Conservation (phyloP, 2,888 invertebrate genomes). For the Leucania comma region DNA sequence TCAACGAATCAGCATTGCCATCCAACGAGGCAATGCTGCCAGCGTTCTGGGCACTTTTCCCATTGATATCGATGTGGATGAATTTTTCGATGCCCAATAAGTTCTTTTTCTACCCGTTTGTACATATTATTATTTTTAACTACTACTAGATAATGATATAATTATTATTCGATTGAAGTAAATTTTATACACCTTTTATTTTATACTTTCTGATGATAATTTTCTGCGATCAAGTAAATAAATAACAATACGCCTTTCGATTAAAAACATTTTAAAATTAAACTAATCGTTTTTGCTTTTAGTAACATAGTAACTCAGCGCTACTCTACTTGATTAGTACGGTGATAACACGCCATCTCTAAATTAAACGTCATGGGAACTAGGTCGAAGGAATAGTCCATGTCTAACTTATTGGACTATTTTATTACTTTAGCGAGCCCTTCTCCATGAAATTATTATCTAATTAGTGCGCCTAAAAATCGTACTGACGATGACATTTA, state of each 20-base stretch:
- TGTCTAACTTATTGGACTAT: constrained; percentile 76
- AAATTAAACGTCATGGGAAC: constrained; percentile 82
- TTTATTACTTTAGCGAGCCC: constrained; percentile 68
- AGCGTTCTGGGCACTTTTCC: no score
- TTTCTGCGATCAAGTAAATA: no score
- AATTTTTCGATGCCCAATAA: no score
- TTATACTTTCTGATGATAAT: no score
- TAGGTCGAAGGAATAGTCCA: constrained; percentile 85
- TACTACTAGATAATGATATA: no score
- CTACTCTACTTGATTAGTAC: constrained; percentile 53
- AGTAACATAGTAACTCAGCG: constrained; percentile 22
- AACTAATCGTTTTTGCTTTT: background rate
- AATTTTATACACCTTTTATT: background rate
- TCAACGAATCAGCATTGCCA: no score
- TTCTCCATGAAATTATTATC: constrained; percentile 68
- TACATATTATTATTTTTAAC: no score
- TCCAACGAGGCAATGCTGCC: no score
- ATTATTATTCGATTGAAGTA: no score
- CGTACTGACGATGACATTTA: constrained; percentile 74
- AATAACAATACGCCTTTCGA: background rate
- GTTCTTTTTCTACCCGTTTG: no score
- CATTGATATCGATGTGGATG: no score
- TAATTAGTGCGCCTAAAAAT: constrained; percentile 66
- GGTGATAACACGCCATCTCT: constrained; percentile 59
- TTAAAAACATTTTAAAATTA: background rate